Evolutionary conservation across 1,140 invertebrate genomes (phyloP).

Genomic region (Zaprionus taronus): DNA sequence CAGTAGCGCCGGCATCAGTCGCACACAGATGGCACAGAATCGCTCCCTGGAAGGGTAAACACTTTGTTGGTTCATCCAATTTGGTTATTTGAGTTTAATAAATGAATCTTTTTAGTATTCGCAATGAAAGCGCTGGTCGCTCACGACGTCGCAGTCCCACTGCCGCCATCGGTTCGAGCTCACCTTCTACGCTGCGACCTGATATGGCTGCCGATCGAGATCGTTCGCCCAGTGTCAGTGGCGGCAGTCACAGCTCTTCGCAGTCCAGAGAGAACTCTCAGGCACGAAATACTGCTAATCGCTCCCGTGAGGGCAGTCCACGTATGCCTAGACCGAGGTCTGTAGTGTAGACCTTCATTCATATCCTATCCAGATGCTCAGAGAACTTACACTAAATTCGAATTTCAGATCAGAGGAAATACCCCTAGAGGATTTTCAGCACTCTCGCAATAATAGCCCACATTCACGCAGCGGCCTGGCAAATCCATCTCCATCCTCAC

Average conservation of each 20-base stretch:
- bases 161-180: constrained; percentile 44
- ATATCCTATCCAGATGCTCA: background rate
- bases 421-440: constrained; percentile 91
- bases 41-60: constrained; percentile 80
- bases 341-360: constrained; percentile 13
- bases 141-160: constrained; percentile 73
- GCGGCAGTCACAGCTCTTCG: constrained; percentile 68
- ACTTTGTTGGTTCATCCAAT: background rate
- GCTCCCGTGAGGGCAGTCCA: constrained; percentile 89
- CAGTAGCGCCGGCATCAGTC: constrained; percentile 70
- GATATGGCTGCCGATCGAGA: constrained; percentile 53
- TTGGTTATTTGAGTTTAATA: background rate
- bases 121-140: constrained; percentile 79
- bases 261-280: constrained; percentile 75
- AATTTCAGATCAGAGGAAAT: constrained; percentile 90
- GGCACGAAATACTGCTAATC: constrained; percentile 75
- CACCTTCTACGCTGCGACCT: constrained; percentile 46
- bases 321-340: constrained; percentile 88
- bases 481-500: constrained; percentile 67
- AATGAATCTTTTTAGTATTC: constrained; percentile 52
- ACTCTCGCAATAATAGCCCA: constrained; percentile 82
- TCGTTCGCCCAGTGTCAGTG: constrained; percentile 67
- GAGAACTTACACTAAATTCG: background rate
- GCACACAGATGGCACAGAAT: constrained; percentile 80
- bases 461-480: constrained; percentile 55